Conservation (phyloP, 1,140 invertebrate genomes). For the Formica selysi region DNA sequence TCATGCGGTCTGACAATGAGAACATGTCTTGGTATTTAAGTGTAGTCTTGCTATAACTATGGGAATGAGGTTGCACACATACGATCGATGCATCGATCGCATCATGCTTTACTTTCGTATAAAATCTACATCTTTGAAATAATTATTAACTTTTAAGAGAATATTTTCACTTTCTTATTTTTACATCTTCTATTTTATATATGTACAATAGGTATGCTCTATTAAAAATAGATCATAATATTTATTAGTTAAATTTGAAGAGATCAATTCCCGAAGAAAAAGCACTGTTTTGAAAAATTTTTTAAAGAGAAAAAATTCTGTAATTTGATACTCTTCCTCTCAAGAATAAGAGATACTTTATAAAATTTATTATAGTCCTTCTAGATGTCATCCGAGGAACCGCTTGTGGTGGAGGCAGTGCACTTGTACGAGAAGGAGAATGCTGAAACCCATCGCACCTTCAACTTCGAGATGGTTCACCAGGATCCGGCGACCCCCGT, state of each 20-base stretch:
- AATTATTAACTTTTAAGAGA: background rate
- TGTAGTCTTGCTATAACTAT: background rate
- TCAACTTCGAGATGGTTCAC: constrained; percentile 87
- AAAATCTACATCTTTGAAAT: background rate
- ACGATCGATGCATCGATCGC: background rate
- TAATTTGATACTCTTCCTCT: background rate
- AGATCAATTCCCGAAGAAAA: background rate
- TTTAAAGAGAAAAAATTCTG: background rate
- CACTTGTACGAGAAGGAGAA: constrained; percentile 87
- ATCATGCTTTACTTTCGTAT: constrained; percentile 13
- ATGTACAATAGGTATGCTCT: background rate
- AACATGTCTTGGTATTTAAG: constrained; percentile 29
- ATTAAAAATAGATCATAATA: background rate
- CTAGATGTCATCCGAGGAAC: constrained; percentile 78
- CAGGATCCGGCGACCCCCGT: constrained; percentile 83
- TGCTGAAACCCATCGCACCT: constrained; percentile 86
- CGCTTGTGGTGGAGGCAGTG: constrained; percentile 84
- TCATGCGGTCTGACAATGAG: background rate
- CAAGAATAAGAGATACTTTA: background rate
- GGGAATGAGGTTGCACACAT: background rate
- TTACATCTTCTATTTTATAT: background rate
- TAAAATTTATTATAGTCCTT: background rate
- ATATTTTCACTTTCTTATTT: background rate
- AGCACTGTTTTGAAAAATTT: background rate
- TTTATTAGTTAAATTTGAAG: background rate